phyloP scores from a whole-genome alignment of 2,797 vertebrate genomes.

The Gallinago solitaria region DNA sequence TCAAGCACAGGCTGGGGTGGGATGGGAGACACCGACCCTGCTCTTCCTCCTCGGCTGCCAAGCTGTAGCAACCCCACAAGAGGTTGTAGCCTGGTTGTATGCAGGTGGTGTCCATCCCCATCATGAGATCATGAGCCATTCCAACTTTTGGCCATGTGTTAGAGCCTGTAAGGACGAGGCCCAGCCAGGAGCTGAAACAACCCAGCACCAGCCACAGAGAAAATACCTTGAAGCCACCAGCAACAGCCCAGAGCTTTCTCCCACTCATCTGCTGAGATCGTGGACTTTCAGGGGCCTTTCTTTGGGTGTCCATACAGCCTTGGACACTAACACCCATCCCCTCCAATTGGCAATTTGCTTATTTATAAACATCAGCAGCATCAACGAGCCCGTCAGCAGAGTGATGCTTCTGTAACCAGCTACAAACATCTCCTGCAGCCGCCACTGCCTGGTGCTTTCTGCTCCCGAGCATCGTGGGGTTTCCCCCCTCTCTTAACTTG shows the following conservation, averaged over 20 bases:
- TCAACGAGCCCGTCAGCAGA: accelerated
- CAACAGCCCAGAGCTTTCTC: accelerated
- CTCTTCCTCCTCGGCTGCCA: not conserved
- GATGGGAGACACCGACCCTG: not conserved
- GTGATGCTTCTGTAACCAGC: not conserved
- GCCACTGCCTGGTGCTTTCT: accelerated
- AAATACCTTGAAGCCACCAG: not conserved
- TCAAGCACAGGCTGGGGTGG: not conserved
- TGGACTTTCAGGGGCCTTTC: not conserved
- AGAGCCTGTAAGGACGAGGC: not conserved
- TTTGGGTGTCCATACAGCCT: not conserved
- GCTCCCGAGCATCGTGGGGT: accelerated
- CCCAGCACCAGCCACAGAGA: not conserved
- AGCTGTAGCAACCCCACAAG: not conserved
- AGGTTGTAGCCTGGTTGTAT: not conserved
- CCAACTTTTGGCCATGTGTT: not conserved
- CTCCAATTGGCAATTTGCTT: not conserved
- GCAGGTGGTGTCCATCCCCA: not conserved
- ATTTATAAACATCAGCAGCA: accelerated
- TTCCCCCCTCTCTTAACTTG: not conserved
- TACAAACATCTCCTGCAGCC: not conserved
- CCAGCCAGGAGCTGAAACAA: not conserved
- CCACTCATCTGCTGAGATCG: not conserved
- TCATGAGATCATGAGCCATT: accelerated
- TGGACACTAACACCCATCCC: not conserved